Base-by-base conservation (phyloP, 2,113 vertebrate genomes). In the Rhinoderma darwinii region DNA sequence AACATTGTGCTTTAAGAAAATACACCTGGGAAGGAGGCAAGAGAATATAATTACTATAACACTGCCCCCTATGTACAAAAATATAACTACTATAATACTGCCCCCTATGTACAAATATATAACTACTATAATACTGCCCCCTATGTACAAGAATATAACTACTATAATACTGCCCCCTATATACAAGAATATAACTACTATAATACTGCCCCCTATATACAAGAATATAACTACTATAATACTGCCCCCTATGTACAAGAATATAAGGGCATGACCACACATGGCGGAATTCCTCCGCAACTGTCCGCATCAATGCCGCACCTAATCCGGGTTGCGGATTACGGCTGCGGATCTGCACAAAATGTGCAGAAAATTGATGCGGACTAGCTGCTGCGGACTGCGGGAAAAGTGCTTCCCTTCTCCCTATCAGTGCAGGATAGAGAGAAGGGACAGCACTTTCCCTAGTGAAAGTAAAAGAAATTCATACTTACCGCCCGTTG, bases 221-320 rank as follows among this genome's bases (percentile, higher is more conserved):
- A 68, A 17, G 63, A 68, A 68, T 30, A 32, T 68, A 35, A 68
- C 30, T 68, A 68, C 63, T 68, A 68, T 68, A 68, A 68, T 68
- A 68, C 63, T 68, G 27, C 30, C 0, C 17, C 27, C 30, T 30
- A 68, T 68, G 12, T 68, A 68, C 63, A 68, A 68, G 30, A 35
- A 68, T 68, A 68, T 32, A 68, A 68, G n/a, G n/a, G n/a, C n/a
- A n/a, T n/a, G n/a, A n/a, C n/a, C n/a, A n/a, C n/a, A n/a, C n/a
- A n/a, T n/a, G n/a, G n/a, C n/a, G n/a, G n/a, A n/a, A n/a, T n/a
- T n/a, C n/a, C n/a, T n/a, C n/a, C n/a, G n/a, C n/a, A n/a, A n/a
- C n/a, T n/a, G n/a, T n/a, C n/a, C n/a, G n/a, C n/a, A n/a, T n/a
- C n/a, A n/a, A n/a, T n/a, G n/a, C n/a, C n/a, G n/a, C n/a, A n/a